Percentiles rank a stretch among this genome's conserved stretches.
Evolutionary conservation across 2,113 vertebrate species (phyloP).

Genomic region (Aphelocoma coerulescens): DNA sequence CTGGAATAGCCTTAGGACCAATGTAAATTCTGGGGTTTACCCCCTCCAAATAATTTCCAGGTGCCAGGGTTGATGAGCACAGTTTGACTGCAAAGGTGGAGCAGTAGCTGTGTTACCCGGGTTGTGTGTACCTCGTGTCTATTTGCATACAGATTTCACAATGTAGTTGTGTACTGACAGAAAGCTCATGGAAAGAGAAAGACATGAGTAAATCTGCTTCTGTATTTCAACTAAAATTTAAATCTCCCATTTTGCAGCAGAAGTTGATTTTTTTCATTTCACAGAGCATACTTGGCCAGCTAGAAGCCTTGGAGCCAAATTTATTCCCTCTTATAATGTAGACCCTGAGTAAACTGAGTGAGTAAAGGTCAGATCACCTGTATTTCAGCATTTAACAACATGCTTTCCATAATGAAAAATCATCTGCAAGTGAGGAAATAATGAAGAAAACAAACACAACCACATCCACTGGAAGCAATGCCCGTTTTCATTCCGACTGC

Average conservation of each 20-base stretch:
- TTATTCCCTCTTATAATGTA: background rate
- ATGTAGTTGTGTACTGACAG: background rate
- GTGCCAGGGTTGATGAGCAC: background rate
- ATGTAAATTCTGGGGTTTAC: background rate
- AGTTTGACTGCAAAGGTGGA: background rate
- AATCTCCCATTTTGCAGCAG: background rate
- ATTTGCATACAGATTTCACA: background rate
- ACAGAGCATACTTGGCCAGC: background rate
- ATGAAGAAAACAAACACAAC: background rate
- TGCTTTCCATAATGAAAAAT: background rate
- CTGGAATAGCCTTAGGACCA: background rate
- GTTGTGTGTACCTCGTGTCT: background rate
- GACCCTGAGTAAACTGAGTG: background rate
- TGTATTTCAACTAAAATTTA: background rate
- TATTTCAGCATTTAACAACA: background rate
- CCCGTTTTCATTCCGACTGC: background rate
- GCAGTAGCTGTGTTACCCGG: background rate
- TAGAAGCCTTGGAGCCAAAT: background rate
- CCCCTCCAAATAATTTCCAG: background rate
- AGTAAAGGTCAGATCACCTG: background rate
- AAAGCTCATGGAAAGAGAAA: background rate
- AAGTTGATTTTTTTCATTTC: background rate
- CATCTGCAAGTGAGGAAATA: background rate
- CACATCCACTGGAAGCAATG: rapidly evolving
- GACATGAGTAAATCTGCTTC: background rate